These are phyloP conservation scores for Pomatostomus ruficeps DNA, from an alignment of 2,113 vertebrate genomes.

Conservation along the genomic window DNA sequence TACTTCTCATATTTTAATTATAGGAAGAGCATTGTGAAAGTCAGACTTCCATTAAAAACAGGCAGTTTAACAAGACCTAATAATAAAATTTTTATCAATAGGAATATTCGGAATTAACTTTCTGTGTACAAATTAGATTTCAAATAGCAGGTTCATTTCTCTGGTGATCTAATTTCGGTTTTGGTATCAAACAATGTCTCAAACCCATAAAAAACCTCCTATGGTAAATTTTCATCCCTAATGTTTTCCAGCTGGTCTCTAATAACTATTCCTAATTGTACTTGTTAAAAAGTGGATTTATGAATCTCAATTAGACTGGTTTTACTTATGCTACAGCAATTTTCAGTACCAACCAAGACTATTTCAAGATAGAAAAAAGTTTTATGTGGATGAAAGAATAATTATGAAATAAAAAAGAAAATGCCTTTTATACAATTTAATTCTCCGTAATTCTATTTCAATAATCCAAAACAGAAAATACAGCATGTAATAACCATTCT, in stretches of 20 bases:
- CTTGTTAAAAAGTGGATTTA: constrained; percentile 76
- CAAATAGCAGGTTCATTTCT: constrained; percentile 52
- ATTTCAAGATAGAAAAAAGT: constrained; percentile 48
- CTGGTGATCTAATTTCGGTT: constrained; percentile 59
- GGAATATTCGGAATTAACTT: constrained; percentile 60
- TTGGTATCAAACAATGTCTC: constrained; percentile 53
- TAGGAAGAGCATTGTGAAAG: constrained; percentile 47
- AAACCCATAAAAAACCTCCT: constrained; percentile 55
- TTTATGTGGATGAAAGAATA: constrained; percentile 61
- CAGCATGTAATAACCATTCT: constrained; percentile 21
- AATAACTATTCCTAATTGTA: constrained; percentile 74
- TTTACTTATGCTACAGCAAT: constrained; percentile 40
- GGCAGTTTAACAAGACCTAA: constrained; percentile 40
- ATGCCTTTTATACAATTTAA: constrained; percentile 18
- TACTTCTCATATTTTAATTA: constrained; percentile 51
- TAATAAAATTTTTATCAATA: constrained; percentile 60
- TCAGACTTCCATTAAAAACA: constrained; percentile 35
- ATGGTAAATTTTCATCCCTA: constrained; percentile 52
- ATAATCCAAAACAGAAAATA: constrained; percentile 35
- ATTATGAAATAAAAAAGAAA: constrained; percentile 68
- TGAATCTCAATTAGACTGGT: constrained; percentile 72
- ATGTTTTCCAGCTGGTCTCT: constrained; percentile 68
- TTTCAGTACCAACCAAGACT: constrained; percentile 33
- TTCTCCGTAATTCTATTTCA: constrained; percentile 52
- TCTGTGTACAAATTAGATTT: constrained; percentile 60